Percentiles rank a stretch among this genome's conserved stretches.
Evolutionary conservation across 2,113 vertebrate species (phyloP).

Genomic region (Emydocephalus ijimae): DNA sequence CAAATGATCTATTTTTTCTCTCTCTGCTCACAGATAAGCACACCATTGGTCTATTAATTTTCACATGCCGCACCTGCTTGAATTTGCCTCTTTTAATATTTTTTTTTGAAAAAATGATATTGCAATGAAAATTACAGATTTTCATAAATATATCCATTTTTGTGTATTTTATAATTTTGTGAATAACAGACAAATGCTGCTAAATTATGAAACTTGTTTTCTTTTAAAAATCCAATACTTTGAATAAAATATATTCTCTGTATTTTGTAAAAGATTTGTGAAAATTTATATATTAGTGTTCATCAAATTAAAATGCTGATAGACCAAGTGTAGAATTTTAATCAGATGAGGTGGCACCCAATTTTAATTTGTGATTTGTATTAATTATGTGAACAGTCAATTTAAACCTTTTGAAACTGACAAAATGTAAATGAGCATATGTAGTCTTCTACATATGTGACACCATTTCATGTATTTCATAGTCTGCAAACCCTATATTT

Average conservation of each 20-base stretch:
- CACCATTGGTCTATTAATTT: neutral
- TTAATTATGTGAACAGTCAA: conserved; percentile 37
- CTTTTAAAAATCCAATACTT: conserved; percentile 30
- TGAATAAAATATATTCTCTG: conserved; percentile 40
- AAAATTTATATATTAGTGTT: conserved; percentile 38
- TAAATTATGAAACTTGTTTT: conserved; percentile 30
- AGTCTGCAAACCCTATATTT: neutral
- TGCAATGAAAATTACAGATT: conserved; percentile 24
- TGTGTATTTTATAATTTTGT: conserved; percentile 38
- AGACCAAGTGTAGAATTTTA: conserved; percentile 31
- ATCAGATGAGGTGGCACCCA: conserved; percentile 31
- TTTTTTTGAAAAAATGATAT: conserved; percentile 1
- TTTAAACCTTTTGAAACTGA: conserved; percentile 29
- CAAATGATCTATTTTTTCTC: neutral
- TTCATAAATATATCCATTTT: neutral
- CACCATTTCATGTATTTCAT: neutral
- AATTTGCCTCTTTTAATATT: neutral
- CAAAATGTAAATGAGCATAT: conserved; percentile 43
- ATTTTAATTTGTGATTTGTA: conserved; percentile 42
- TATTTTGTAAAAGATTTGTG: conserved; percentile 23
- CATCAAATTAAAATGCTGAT: conserved; percentile 46
- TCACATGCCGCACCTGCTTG: neutral
- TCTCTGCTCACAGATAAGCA: neutral
- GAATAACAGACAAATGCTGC: conserved; percentile 36
- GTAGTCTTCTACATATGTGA: conserved; percentile 19